Conservation (phyloP, 2,113 vertebrate species). For the Hypocryptadius cinnamomeus region DNA sequence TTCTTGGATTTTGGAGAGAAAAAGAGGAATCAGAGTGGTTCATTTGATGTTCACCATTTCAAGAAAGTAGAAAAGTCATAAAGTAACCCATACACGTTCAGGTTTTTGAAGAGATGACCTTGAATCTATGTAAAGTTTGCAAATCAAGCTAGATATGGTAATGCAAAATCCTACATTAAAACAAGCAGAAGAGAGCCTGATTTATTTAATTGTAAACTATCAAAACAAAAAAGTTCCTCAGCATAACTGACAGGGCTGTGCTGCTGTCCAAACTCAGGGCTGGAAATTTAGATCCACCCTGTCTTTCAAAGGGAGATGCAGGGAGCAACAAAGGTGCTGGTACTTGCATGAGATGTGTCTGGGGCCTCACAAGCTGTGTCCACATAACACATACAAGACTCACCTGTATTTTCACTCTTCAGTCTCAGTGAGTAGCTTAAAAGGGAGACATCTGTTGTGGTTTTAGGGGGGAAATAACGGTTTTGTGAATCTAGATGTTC, state of each 20-base stretch:
- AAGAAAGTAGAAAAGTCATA: neutral
- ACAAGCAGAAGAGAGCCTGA: neutral
- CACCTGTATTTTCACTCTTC: neutral
- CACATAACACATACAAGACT: neutral
- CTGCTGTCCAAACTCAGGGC: neutral
- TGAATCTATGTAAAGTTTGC: neutral
- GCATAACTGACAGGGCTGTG: neutral
- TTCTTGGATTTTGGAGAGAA: neutral
- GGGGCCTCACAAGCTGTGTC: neutral
- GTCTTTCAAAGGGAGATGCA: neutral
- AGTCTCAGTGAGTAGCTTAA: neutral
- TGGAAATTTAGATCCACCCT: neutral
- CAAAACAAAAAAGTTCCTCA: neutral
- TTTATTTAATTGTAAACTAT: neutral
- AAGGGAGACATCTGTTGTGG: neutral
- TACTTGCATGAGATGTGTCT: neutral
- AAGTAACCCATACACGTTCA: neutral
- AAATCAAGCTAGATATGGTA: neutral
- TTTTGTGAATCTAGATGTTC: neutral
- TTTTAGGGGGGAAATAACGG: neutral
- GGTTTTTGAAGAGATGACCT: neutral
- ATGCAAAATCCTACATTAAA: neutral
- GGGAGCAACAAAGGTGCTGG: neutral
- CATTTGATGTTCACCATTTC: neutral
- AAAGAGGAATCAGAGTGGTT: neutral